phyloP scores from a whole-genome alignment of 2,113 vertebrate species.

The Trogon surrucura region DNA sequence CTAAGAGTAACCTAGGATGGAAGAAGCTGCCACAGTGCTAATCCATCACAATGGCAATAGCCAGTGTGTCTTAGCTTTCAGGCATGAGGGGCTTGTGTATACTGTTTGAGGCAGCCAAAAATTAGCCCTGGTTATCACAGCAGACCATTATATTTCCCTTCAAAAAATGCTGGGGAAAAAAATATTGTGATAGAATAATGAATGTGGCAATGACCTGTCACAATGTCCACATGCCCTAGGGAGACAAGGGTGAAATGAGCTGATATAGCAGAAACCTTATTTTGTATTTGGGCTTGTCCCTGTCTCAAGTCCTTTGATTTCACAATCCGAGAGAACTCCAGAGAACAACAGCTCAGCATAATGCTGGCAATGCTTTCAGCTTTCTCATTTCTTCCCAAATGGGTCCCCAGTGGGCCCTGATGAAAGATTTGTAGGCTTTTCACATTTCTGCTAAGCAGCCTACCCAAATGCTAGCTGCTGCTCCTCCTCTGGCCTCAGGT shows the following conservation, averaged over 20 bases:
- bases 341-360: constrained; percentile 16
- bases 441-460: constrained; percentile 30
- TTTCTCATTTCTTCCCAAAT: constrained; percentile 28
- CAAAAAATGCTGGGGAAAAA: background rate
- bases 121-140: background rate
- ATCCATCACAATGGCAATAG: background rate
- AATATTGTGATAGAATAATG: background rate
- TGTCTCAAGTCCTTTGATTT: constrained; percentile 38
- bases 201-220: background rate
- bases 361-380: background rate
- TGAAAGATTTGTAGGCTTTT: background rate
- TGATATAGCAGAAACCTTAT: constrained; percentile 11
- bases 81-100: background rate
- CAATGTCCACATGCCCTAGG: background rate
- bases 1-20: background rate
- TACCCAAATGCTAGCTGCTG: background rate
- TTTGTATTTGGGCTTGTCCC: constrained; percentile 41
- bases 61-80: background rate
- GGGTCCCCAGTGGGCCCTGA: background rate
- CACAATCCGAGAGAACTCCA: background rate
- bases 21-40: background rate
- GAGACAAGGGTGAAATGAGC: constrained; percentile 40
- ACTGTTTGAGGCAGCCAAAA: background rate
- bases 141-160: background rate
- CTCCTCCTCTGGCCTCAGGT: background rate